Percentiles rank a stretch among this genome's conserved stretches.
Conservation (phyloP, 2,797 vertebrate genomes). For the Bradypodion ventrale region DNA sequence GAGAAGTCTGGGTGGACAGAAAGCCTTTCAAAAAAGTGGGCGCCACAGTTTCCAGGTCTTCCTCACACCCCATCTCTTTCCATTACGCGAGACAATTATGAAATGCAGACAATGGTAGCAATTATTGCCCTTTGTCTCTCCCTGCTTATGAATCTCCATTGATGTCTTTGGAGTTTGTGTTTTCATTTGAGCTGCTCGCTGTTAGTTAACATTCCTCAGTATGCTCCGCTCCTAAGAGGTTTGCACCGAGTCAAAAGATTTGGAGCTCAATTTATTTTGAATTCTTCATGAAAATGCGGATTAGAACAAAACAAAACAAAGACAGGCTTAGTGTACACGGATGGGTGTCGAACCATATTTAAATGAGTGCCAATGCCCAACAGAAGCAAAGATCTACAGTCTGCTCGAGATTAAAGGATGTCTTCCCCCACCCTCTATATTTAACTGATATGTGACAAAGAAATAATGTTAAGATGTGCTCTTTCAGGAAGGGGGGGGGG, state of each 20-base stretch:
- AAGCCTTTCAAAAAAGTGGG: neutral
- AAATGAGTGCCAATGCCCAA: constrained; percentile 69
- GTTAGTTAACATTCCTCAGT: constrained; percentile 73
- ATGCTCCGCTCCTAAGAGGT: constrained; percentile 71
- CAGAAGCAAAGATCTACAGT: constrained; percentile 69
- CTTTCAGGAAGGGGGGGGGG: constrained; percentile 56
- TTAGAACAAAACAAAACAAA: too few species aligned
- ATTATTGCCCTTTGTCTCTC: constrained; percentile 51
- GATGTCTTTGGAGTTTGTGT: constrained; percentile 56
- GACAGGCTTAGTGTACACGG: constrained; percentile 30
- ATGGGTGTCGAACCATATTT: constrained; percentile 68
- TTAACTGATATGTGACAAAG: constrained; percentile 66
- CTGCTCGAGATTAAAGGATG: constrained; percentile 66
- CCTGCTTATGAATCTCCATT: constrained; percentile 51
- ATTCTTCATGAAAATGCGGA: neutral
- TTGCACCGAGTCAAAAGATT: constrained; percentile 62
- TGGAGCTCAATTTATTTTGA: neutral
- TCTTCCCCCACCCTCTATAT: constrained; percentile 60
- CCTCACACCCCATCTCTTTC: constrained; percentile 40
- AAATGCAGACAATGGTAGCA: constrained; percentile 58
- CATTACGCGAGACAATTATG: constrained; percentile 66
- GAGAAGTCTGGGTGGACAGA: neutral
- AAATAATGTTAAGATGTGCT: constrained; percentile 76
- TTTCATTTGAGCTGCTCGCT: constrained; percentile 72
- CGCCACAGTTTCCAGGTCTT: constrained; percentile 24